Evolutionary conservation across 2,888 invertebrate genomes (phyloP), one percentile per base, ranked within the genome.

Genomic region (Piscicola geometra): DNA sequence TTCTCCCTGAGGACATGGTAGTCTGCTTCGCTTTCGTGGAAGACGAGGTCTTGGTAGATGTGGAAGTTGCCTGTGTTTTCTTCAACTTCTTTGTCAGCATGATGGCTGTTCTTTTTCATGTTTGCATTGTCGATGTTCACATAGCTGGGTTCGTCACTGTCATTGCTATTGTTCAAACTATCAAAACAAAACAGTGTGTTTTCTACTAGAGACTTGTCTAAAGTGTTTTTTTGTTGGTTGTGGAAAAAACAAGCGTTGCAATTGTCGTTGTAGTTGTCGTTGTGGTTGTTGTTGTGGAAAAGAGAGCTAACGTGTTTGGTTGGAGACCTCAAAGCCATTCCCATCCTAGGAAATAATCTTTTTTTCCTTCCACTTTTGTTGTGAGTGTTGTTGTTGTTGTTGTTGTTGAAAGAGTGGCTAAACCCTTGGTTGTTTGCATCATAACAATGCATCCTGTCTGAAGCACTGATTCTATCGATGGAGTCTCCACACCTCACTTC

Each of bases 41-140:
- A 71, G 33, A 71, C 32, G 25, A 71, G 52, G 50, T 71, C 71
- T 33, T 71, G 71, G 21, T 71, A 71, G 33, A 71, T 50, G 52
- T 71, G 71, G 60, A 5, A 18, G 25, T 3, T 56, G 21, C 15
- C 15, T 25, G 25, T 25, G n/a, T 56, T n/a, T 3, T 5, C 12
- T 3, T 25, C 60, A 9, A 5, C n/a, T 5, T 15, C n/a, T 3
- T 56, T 21, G 25, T 56, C n/a, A 5, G 3, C n/a, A 5, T 21
- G 9, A 5, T 56, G 3, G 25, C n/a, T 56, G n/a, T 18, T 25
- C 9, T 41, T 41, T 5, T 41, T 41, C 9, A 9, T 41, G 41
- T 41, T 41, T 5, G 5, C 15, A 15, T 41, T 41, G 41, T 41
- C 15, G 41, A 9, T 41, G 41, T 41, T 41, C 15, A 41, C 41